A percentile compares a stretch with the other conserved stretches of the same genome.
These are phyloP conservation scores for Talpa occidentalis DNA, from an alignment of 2,113 vertebrate genomes.

Conservation along the genomic window DNA sequence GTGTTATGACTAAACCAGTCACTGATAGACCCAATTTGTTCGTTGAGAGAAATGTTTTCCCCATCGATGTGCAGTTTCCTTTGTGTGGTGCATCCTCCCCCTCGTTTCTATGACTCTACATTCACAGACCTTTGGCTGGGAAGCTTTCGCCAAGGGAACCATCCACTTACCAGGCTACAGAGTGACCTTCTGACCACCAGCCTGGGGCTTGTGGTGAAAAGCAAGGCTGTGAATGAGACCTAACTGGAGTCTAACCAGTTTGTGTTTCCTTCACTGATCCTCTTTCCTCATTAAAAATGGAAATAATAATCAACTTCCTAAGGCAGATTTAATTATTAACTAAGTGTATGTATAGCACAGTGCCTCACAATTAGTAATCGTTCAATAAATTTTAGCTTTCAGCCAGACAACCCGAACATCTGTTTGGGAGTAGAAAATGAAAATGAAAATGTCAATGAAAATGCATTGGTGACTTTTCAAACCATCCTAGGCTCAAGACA, in stretches of 20 bases:
- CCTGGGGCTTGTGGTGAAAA: not conserved
- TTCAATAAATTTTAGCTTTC: slow-evolving; percentile 4
- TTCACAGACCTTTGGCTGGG: not conserved
- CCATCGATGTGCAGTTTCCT: not conserved
- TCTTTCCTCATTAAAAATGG: not conserved
- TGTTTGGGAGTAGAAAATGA: not conserved
- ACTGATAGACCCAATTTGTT: slow-evolving; percentile 68
- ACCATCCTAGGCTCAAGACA: not conserved
- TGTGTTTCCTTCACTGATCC: not conserved
- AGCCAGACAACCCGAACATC: not conserved
- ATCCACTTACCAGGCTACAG: not conserved
- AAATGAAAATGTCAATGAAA: not conserved
- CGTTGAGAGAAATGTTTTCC: slow-evolving; percentile 34
- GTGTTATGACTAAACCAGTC: slow-evolving; percentile 75
- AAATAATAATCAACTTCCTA: not conserved
- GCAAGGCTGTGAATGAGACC: no score
- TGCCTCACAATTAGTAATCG: not conserved
- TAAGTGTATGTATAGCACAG: not conserved
- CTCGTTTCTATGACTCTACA: not conserved
- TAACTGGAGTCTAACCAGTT: not conserved
- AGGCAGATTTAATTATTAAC: not conserved
- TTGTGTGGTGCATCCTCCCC: not conserved
- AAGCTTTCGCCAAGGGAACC: not conserved
- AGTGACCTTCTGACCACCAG: no score
- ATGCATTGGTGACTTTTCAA: not conserved